Base-by-base conservation (phyloP, 1,140 invertebrate genomes). In the Lordiphosa stackelbergi region DNA sequence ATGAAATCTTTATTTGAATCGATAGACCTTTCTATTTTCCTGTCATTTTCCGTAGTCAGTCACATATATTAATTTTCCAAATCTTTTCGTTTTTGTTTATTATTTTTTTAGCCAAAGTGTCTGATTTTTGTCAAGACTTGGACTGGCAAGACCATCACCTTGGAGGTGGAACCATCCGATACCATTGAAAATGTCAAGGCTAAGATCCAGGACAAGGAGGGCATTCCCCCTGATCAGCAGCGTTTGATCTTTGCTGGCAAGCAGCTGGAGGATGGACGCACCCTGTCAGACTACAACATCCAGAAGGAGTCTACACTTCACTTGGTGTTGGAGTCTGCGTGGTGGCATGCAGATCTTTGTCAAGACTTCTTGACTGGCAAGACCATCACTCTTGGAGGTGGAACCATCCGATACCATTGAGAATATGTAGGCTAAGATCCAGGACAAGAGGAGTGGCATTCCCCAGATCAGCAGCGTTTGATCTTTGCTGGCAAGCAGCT, bases 111-210 rank as follows among this genome's bases (percentile, higher is more conserved):
- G 64, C 37, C 34, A 69, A 59, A 7, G 97, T 98, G 92, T n/a
- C 93, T 90, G 88, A 46, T 46, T 73, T 94, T 95, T 87, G 94
- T 95, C 1, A 95, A 94, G 87, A 95, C 93, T 63, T 88, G 95
- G 1, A 95, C 93, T 68, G 94, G 94, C 53, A 95, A 95, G 87
- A 95, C 94, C 65, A 95, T 94, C 85, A 95, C 93, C 43, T 90
- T 94, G 36, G 94, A 94, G 88, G 94, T 94, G 24, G 93, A 95
- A 77, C 91, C 93, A 24, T 94, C 92, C 28, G 93, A 95, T 69
- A 93, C 93, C 0, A 95, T 94, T 56, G 93, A 94, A 65, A 94
- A 94, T 85, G 93, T 95, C 0, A 94, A 94, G 56, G 91, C 93
- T 0, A 94, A 94, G 71, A 94, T 95, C 71, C 93, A 94, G 78